Evolutionary conservation across 2,113 vertebrate species (phyloP).

Genomic region (Heterotis niloticus): DNA sequence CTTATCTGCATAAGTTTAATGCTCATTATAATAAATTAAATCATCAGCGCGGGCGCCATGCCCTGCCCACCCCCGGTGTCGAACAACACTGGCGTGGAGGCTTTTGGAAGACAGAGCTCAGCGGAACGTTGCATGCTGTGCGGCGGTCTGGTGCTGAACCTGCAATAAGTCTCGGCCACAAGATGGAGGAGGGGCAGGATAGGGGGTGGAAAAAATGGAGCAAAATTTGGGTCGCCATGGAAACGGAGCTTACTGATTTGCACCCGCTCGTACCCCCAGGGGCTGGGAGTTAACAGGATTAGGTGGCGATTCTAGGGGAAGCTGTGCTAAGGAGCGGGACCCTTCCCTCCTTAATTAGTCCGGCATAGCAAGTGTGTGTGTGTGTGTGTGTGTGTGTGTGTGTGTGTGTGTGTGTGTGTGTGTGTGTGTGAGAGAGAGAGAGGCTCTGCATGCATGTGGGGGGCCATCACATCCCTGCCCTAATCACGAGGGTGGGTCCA

Average conservation of each 20-base stretch:
- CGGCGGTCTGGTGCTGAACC: not conserved
- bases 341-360: slow-evolving; percentile 21
- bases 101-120: not conserved
- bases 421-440: too few relatives aligned
- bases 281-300: slow-evolving; percentile 48
- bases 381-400: not conserved
- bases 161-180: not conserved
- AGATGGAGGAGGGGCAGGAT: slow-evolving; percentile 2
- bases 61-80: not conserved
- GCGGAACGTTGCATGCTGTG: not conserved
- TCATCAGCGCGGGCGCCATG: not conserved
- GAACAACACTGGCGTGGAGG: not conserved
- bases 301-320: slow-evolving; percentile 34
- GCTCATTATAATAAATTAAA: not conserved
- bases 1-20: not conserved
- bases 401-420: not conserved
- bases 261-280: slow-evolving; percentile 31
- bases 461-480: not conserved
- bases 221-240: slow-evolving; percentile 49
- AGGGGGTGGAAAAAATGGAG: slow-evolving; percentile 10
- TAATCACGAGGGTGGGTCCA: too few relatives aligned
- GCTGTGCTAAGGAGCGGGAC: slow-evolving; percentile 32
- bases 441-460: too few relatives aligned
- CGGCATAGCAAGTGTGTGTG: not conserved
- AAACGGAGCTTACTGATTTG: slow-evolving; percentile 42